These are phyloP conservation scores for Hydractinia symbiolongicarpus DNA, from an alignment of 30 jellyfish, hydroid and myxozoan genomes.

Conservation along the genomic window DNA sequence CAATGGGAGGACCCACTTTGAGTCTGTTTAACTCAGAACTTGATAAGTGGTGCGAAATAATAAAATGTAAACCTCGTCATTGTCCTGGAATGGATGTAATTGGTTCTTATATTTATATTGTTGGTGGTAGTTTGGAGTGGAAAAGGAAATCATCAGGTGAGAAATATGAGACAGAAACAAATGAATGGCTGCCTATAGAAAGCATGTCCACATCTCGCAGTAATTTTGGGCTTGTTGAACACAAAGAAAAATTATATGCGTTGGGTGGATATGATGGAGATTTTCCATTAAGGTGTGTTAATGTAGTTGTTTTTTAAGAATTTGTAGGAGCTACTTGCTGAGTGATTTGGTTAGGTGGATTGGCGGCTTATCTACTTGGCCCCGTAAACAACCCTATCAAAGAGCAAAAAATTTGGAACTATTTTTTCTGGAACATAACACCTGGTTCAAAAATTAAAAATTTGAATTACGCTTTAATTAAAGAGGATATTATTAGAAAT, in stretches of 20 bases:
- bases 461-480: too few relatives aligned
- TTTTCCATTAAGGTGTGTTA: conserved; percentile 60
- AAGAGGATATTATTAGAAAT: background rate
- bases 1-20: conserved; percentile 89
- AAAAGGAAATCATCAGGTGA: conserved; percentile 72
- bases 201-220: conserved; percentile 73
- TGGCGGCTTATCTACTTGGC: too few relatives aligned
- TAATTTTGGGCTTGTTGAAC: conserved; percentile 64
- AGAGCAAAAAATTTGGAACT: too few relatives aligned
- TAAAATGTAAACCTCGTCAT: conserved; percentile 78
- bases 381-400: too few relatives aligned
- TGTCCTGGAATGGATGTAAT: conserved; percentile 87
- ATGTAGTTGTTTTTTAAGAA: background rate
- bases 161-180: conserved; percentile 52
- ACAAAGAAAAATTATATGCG: conserved; percentile 80
- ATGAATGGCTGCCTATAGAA: conserved; percentile 54
- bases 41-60: conserved; percentile 55
- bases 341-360: too few relatives aligned
- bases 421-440: too few relatives aligned
- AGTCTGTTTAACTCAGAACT: conserved; percentile 53
- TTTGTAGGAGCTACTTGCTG: too few relatives aligned
- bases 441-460: too few relatives aligned
- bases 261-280: conserved; percentile 97
- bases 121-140: conserved; percentile 98
- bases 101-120: conserved; percentile 47